Evolutionary conservation across 2,113 vertebrate genomes (phyloP).

Genomic region (Candoia aspera): DNA sequence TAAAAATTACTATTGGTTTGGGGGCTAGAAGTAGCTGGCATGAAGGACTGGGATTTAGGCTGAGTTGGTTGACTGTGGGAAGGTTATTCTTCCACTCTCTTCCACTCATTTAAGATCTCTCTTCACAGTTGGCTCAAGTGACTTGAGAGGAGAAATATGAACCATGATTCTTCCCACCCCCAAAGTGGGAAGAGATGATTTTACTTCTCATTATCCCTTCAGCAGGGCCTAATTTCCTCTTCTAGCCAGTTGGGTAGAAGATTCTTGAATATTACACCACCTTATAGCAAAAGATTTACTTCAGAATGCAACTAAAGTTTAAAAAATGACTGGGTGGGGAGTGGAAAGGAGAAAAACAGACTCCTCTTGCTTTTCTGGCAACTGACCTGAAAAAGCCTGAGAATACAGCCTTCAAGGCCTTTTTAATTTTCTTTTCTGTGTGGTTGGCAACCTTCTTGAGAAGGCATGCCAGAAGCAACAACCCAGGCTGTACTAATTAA

Average conservation of each 20-base stretch:
- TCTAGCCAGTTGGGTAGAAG: background rate
- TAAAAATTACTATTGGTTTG: background rate
- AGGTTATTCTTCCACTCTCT: background rate
- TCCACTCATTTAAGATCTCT: background rate
- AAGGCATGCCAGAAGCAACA: slow-evolving; percentile 7
- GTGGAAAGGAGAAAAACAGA: background rate
- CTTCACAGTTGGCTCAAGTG: background rate
- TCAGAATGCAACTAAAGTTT: background rate
- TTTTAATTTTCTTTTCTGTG: slow-evolving; percentile 3
- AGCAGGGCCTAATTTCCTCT: background rate
- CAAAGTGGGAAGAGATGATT: background rate
- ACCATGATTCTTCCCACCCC: background rate
- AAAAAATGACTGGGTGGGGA: background rate
- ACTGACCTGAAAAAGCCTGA: slow-evolving; percentile 7
- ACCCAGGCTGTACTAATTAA: slow-evolving; percentile 1
- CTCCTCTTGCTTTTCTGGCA: background rate
- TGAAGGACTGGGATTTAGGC: background rate
- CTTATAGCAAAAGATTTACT: background rate
- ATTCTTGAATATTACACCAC: background rate
- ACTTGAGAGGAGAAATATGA: background rate
- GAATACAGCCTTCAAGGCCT: background rate
- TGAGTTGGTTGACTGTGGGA: background rate
- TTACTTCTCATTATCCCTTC: background rate
- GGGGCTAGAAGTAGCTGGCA: background rate
- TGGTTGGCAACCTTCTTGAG: background rate